phyloP scores from a whole-genome alignment of 2,888 invertebrate genomes.

The Adela reaumurella region DNA sequence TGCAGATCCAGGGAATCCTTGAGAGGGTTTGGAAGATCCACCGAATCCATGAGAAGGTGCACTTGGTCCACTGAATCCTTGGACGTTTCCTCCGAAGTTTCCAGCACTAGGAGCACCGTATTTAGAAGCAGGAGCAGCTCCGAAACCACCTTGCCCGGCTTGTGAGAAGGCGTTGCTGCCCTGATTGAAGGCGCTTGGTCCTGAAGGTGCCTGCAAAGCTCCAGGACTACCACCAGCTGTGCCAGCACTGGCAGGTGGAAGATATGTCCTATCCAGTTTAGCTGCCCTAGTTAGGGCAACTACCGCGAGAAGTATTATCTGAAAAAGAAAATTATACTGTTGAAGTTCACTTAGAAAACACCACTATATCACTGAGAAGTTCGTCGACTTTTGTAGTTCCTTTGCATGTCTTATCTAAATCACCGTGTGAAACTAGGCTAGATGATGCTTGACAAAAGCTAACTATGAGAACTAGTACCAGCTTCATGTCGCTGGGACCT shows the following conservation, averaged over 20 bases:
- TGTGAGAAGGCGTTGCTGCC: slow-evolving; percentile 20
- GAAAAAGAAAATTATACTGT: slow-evolving; percentile 18
- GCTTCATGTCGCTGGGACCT: too few species aligned
- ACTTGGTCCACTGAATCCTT: too few species aligned
- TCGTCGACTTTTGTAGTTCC: too few species aligned
- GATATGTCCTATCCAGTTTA: slow-evolving; percentile 41
- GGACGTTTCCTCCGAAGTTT: not conserved
- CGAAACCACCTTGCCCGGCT: not conserved
- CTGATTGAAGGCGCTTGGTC: slow-evolving; percentile 5
- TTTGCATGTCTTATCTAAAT: too few species aligned
- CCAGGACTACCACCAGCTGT: slow-evolving; percentile 43
- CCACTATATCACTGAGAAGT: too few species aligned
- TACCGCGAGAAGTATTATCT: slow-evolving; percentile 37
- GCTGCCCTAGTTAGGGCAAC: slow-evolving; percentile 40
- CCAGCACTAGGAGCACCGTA: not conserved
- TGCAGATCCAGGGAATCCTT: not conserved
- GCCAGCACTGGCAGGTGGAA: slow-evolving; percentile 28
- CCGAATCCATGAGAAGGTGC: not conserved
- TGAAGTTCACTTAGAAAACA: too few species aligned
- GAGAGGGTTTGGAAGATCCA: not conserved
- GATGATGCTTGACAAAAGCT: too few species aligned
- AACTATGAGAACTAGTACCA: too few species aligned
- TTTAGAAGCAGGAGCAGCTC: not conserved
- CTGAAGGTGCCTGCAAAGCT: slow-evolving; percentile 27
- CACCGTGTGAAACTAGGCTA: too few species aligned